Percentiles rank a stretch among this genome's conserved stretches.
These are phyloP conservation scores for Proterorhinus semilunaris DNA, from an alignment of 2,113 vertebrate genomes.

Conservation along the genomic window DNA sequence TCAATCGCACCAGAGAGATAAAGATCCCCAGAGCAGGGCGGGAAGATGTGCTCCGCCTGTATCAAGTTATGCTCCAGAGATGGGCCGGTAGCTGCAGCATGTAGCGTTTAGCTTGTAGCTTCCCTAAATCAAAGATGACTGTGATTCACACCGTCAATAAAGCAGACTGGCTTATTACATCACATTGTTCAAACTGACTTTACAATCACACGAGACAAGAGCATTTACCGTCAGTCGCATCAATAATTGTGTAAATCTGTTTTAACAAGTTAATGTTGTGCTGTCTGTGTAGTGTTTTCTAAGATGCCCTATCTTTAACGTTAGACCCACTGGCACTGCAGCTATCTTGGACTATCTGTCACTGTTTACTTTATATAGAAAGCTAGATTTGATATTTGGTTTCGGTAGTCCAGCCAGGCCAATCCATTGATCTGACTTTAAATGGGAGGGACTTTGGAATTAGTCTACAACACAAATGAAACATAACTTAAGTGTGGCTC, in stretches of 20 bases:
- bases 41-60: conserved; percentile 81
- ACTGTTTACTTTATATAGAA: not conserved
- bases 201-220: conserved; percentile 47
- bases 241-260: not conserved
- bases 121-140: conserved; percentile 55
- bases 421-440: not conserved
- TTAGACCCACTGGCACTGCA: not conserved
- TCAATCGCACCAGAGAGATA: conserved; percentile 89
- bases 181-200: conserved; percentile 42
- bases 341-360: not conserved
- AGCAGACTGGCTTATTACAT: conserved; percentile 56
- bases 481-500: conserved; percentile 13
- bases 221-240: conserved; percentile 14
- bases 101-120: conserved; percentile 57
- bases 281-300: not conserved
- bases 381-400: not conserved
- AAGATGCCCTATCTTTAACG: not conserved
- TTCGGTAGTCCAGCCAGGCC: no score
- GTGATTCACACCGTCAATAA: conserved; percentile 68
- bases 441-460: not conserved
- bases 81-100: conserved; percentile 67
- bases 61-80: conserved; percentile 83
- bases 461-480: conserved; percentile 13
- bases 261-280: not conserved
- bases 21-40: conserved; percentile 84